Base-by-base conservation (phyloP, 1,140 invertebrate species). In the Tetragonula clypearis region DNA sequence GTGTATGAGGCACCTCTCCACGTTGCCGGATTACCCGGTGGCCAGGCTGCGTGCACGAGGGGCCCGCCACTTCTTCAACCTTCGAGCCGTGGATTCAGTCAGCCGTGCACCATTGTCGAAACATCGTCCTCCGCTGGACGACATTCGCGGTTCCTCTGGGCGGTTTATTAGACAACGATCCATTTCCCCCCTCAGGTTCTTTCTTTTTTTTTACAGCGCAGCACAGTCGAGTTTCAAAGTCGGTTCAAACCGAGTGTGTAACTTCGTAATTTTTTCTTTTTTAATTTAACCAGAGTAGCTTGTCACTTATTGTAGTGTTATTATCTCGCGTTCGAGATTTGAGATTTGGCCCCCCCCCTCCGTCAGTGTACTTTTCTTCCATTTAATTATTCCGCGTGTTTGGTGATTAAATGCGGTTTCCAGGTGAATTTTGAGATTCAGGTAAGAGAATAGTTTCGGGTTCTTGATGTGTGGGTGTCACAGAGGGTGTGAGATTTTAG, bases 91-190 rank as follows among this genome's bases (percentile, higher is more conserved):
- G 86, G 92, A 91, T 86, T 94, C 94, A 94, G 94, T 95, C 94
- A 95, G 94, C 94, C 94, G 94, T 95, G 92, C 92, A 94, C 88
- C 90, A 89, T 90, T 90, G 93, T 93, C 93, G 88, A 91, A 94
- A 92, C 90, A 94, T 94, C 92, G 92, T 91, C 92, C 35, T 35
- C 87, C 85, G 85, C 62, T 84, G 60, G 82, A 81, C 81, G 85
- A 86, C 82, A 83, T 69, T 69, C 85, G 77, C 73, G 60, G 15
- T 75, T 83, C 86, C 68, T 49, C 35, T 58, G 2, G 55, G 15
- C 23, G 41, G 21, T 6, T 5, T 2, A 8, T 8, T 19, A 23
- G 55, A 12, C 60, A 14, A 62, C n/a, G 26, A 79, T 62, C 19
- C 55, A 1, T 65, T 79, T 21, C 41, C 5, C 17, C 11, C 11